These are phyloP conservation scores for Megalonaias nervosa DNA, from an alignment of 1,140 invertebrate genomes.

Conservation along the genomic window DNA sequence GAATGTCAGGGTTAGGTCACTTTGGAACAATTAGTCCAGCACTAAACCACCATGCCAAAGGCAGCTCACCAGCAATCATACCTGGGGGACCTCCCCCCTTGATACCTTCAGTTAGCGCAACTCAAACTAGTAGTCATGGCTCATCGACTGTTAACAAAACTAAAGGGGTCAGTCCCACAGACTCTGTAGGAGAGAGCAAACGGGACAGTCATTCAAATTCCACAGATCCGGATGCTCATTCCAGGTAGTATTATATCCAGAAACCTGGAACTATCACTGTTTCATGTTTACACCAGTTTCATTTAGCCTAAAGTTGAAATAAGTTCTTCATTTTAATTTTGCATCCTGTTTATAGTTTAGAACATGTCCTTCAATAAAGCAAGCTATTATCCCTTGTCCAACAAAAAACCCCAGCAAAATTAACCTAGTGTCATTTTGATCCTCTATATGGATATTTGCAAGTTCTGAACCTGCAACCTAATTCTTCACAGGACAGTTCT, in stretches of 20 bases:
- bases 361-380: too few species aligned
- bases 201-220: conserved; percentile 50
- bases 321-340: too few species aligned
- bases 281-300: too few species aligned
- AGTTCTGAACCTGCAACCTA: too few species aligned
- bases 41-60: conserved; percentile 42
- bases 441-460: too few species aligned
- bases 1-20: neutral
- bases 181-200: conserved; percentile 50
- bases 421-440: too few species aligned
- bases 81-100: conserved; percentile 30
- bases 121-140: conserved; percentile 50
- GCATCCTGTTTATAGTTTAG: too few species aligned
- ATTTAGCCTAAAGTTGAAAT: too few species aligned
- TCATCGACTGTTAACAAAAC: conserved; percentile 55
- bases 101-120: conserved; percentile 42
- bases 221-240: conserved; percentile 56
- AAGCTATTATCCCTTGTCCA: too few species aligned
- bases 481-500: too few species aligned
- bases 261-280: neutral
- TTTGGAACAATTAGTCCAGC: conserved; percentile 47
- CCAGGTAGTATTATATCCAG: conserved; percentile 35
- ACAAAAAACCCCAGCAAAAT: too few species aligned
- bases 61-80: conserved; percentile 24
- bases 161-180: conserved; percentile 53